These are phyloP conservation scores for Calameuta idolon DNA, from an alignment of 2,888 invertebrate species.

Conservation along the genomic window DNA sequence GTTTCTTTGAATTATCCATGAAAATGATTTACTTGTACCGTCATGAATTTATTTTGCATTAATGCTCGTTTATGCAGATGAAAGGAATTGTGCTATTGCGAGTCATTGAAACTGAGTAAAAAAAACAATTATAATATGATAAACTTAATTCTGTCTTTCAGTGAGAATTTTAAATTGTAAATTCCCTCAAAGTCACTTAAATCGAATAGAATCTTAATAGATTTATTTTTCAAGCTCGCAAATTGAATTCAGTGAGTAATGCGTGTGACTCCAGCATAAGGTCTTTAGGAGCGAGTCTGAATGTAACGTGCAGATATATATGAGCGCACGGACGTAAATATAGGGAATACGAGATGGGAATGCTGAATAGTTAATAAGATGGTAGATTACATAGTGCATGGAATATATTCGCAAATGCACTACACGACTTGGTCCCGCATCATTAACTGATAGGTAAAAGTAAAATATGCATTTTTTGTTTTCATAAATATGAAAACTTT, in stretches of 20 bases:
- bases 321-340: neutral
- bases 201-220: neutral
- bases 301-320: neutral
- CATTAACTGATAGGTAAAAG: neutral
- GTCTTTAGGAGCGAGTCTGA: neutral
- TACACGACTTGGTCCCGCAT: neutral
- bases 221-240: neutral
- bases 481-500: neutral
- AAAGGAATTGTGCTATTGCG: neutral
- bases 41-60: no score
- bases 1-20: neutral
- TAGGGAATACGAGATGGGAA: neutral
- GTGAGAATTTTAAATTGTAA: neutral
- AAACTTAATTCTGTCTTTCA: no score
- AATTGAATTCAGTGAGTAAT: neutral
- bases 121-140: no score
- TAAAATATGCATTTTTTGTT: neutral
- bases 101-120: neutral
- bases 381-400: neutral
- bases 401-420: no score
- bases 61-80: neutral
- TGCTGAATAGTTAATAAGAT: neutral
- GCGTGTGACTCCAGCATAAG: neutral
- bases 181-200: neutral
- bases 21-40: neutral